A percentile compares a stretch with the other conserved stretches of the same genome.
Evolutionary conservation across 2,797 vertebrate genomes (phyloP).

Genomic region (Gallinago stenura): DNA sequence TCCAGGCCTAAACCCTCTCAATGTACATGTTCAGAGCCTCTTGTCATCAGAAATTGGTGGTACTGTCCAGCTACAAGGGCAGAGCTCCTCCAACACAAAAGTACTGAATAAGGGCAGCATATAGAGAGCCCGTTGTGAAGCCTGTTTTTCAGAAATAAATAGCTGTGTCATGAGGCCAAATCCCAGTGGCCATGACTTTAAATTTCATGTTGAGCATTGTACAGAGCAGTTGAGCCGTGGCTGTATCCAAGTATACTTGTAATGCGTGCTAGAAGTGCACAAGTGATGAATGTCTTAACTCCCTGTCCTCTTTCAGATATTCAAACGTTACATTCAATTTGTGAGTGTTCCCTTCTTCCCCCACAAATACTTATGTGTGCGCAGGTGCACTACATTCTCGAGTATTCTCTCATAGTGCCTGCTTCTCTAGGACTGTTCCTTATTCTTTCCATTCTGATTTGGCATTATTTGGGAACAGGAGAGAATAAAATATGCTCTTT

Average conservation of each 20-base stretch:
- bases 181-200: background rate
- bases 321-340: background rate
- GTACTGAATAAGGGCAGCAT: background rate
- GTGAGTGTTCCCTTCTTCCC: background rate
- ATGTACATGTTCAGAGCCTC: background rate
- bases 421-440: background rate
- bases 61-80: background rate
- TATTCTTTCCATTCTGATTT: background rate
- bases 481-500: constrained; percentile 26
- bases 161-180: constrained; percentile 13
- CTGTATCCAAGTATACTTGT: background rate
- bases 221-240: background rate
- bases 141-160: background rate
- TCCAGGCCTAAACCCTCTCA: background rate
- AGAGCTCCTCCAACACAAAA: background rate
- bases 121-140: background rate
- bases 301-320: background rate
- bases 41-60: background rate
- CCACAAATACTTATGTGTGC: fast-evolving
- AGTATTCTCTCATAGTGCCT: background rate
- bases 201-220: constrained; percentile 4
- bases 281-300: constrained; percentile 7
- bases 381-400: fast-evolving
- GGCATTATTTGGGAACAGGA: background rate
- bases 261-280: background rate